Evolutionary conservation across 2,113 vertebrate genomes (phyloP).

Genomic region (Leucopternis melanops): DNA sequence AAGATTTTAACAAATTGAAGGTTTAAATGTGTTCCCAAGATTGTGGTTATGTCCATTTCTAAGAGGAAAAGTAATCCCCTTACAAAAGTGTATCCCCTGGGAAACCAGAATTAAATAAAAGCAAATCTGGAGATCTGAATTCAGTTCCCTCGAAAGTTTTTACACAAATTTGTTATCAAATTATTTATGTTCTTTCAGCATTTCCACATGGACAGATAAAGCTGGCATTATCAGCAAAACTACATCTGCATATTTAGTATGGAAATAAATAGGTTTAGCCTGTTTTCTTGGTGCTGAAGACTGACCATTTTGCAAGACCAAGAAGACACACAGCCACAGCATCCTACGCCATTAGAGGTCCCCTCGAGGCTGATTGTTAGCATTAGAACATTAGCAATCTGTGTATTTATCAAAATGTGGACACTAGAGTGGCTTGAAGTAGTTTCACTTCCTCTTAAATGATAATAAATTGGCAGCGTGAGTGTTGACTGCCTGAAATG

Average conservation of each 20-base stretch:
- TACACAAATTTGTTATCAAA: background rate
- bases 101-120: background rate
- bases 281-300: background rate
- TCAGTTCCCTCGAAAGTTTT: background rate
- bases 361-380: background rate
- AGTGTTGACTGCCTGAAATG: slow-evolving; percentile 60
- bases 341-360: background rate
- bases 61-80: background rate
- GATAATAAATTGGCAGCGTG: slow-evolving; percentile 43
- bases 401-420: slow-evolving; percentile 50
- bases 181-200: background rate
- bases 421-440: slow-evolving; percentile 42
- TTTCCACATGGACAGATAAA: background rate
- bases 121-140: background rate
- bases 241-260: background rate
- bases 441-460: slow-evolving; percentile 57
- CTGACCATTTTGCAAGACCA: background rate
- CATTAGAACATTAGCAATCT: background rate
- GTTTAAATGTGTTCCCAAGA: background rate
- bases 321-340: background rate
- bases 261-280: background rate
- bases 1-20: background rate
- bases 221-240: background rate
- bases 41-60: background rate
- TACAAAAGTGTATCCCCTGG: background rate